phyloP scores from a whole-genome alignment of 2,888 invertebrate genomes.

The Tenthredo amoena region DNA sequence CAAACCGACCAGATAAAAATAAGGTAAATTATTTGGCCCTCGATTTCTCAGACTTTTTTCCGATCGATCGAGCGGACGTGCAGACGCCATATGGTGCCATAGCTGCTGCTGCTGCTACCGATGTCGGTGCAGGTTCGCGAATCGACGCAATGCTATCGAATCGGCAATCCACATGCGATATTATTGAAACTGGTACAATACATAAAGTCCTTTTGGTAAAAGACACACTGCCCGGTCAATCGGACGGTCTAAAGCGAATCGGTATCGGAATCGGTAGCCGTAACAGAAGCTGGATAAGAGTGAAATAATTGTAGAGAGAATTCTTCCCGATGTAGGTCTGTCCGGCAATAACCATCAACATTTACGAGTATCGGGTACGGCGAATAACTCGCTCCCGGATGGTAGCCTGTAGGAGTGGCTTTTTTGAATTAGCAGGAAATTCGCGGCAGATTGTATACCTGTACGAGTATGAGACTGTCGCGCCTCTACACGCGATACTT shows the following conservation, averaged over 20 bases:
- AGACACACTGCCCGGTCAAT: background rate
- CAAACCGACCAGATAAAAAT: background rate
- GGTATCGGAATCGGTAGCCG: background rate
- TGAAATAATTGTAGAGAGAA: constrained; percentile 29
- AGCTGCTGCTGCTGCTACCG: background rate
- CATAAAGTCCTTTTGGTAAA: background rate
- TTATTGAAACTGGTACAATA: constrained; percentile 15
- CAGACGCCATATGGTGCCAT: constrained; percentile 25
- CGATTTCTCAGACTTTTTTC: background rate
- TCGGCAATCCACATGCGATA: background rate
- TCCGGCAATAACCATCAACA: constrained; percentile 46
- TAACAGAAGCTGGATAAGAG: background rate
- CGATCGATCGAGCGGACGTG: constrained; percentile 20
- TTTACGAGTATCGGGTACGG: constrained; percentile 41
- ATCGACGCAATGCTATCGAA: background rate
- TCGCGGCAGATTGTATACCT: background rate
- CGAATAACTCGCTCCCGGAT: background rate
- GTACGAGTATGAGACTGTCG: background rate
- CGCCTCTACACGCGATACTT: constrained; percentile 21
- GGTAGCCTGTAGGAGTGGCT: background rate
- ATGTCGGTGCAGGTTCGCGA: background rate
- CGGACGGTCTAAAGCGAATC: background rate
- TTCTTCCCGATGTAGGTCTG: constrained; percentile 10
- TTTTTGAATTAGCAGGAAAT: constrained; percentile 44
- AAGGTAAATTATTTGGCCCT: constrained; percentile 9